These are phyloP conservation scores for Neofelis nebulosa DNA, from an alignment of 2,113 vertebrate species.

Conservation along the genomic window DNA sequence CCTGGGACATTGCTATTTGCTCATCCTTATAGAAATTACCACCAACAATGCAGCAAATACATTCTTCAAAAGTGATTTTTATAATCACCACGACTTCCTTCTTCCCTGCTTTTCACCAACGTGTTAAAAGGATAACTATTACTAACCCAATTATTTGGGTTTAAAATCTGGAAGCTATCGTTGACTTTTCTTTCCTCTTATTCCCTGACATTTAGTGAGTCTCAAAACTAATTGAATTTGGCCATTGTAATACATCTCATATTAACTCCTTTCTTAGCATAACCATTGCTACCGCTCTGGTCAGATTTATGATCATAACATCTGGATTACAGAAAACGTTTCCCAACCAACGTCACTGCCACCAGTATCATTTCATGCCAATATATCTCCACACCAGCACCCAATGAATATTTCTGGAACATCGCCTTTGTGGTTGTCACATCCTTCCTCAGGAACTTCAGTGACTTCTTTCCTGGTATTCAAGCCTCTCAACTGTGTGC, in stretches of 20 bases:
- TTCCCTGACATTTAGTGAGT: conserved; percentile 5
- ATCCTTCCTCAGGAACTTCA: not conserved
- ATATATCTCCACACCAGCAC: not conserved
- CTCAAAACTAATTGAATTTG: not conserved
- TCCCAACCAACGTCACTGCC: not conserved
- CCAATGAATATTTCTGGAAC: not conserved
- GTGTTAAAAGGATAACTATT: not conserved
- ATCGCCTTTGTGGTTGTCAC: not conserved
- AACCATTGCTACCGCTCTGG: not conserved
- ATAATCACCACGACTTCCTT: not conserved
- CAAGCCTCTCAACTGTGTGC: not conserved
- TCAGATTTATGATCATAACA: not conserved
- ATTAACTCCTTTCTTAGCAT: not conserved
- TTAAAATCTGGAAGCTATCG: not conserved
- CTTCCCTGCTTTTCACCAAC: not conserved
- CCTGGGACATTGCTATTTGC: not conserved
- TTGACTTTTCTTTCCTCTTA: not conserved
- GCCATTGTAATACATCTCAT: not conserved
- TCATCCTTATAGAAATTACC: not conserved
- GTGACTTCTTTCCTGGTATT: not conserved
- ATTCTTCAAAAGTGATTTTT: conserved; percentile 11
- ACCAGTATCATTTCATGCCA: not conserved
- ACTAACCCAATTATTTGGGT: not conserved
- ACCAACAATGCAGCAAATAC: not conserved
- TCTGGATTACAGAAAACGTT: not conserved